Base-by-base conservation (phyloP, 2,113 vertebrate genomes). In the Anseranas semipalmata region DNA sequence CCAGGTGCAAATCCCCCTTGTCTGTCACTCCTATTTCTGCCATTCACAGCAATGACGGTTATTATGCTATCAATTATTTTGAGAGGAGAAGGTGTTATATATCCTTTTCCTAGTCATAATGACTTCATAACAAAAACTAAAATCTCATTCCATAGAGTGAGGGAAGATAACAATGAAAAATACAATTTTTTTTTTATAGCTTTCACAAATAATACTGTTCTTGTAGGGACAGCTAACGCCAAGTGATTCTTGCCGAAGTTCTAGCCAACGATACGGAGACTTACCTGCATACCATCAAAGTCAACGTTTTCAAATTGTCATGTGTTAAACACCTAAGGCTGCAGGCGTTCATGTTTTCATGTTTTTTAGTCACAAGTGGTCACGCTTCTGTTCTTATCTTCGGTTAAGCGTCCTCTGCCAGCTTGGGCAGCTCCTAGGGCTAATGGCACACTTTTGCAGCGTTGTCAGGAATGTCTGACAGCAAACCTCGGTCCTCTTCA, bases 1-100 rank as follows among this genome's bases (percentile, higher is more conserved):
- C 50, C 62, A 83, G 35, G 58, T 94, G 53, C 39, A 94, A 85
- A 66, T 74, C 22, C 30, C 27, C 32, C 73, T 74, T 92, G 32
- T 25, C 83, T 81, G 52, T 52, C 68, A 25, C 65, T 90, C 25
- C 16, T 41, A 9, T 50, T 73, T 55, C 46, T 88, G 4, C 25
- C 15, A 6, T 33, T 73, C 45, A 22, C 72, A 63, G 10, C 37
- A 77, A 35, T 84, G 68, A 52, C 27, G 45, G 63, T 84, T 80
- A 11, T 17, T 56, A 12, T 9, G 3, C 14, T 68, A 62, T 30
- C n/a, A 74, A 15, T 71, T 73, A 78, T 62, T 66, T 88, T n/a
- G 66, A 91, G 33, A 62, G 53, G 53, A 71, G 33, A 55, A 73
- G 12, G 45, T 80, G 32, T n/a, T 39, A 6, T n/a, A 6, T 70